These are phyloP conservation scores for Copsychus sechellarum DNA, from an alignment of 2,113 vertebrate species.

Conservation along the genomic window DNA sequence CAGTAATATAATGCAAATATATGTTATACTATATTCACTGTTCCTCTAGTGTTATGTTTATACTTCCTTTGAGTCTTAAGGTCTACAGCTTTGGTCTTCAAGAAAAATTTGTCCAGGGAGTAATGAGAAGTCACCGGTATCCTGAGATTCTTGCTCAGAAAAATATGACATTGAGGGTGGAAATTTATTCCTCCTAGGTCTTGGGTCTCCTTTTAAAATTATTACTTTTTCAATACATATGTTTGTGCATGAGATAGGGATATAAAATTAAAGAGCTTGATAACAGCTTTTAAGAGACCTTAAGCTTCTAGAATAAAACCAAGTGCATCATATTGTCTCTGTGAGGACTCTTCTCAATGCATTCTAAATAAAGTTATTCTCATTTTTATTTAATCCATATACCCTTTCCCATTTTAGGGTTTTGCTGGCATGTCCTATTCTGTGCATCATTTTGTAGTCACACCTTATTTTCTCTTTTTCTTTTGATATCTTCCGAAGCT, in stretches of 20 bases:
- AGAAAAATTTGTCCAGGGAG: background rate
- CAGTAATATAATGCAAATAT: background rate
- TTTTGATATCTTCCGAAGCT: background rate
- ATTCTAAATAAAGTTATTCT: background rate
- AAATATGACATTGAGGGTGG: background rate
- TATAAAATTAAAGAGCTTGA: background rate
- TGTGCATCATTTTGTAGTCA: background rate
- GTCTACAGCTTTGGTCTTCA: background rate
- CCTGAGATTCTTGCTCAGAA: background rate
- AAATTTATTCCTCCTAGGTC: background rate
- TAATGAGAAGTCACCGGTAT: background rate
- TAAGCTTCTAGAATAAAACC: background rate
- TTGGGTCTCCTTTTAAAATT: background rate
- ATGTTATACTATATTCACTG: background rate
- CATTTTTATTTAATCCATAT: background rate
- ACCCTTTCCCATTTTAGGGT: background rate
- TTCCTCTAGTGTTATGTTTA: background rate
- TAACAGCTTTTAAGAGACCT: background rate
- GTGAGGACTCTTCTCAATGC: background rate
- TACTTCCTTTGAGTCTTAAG: background rate
- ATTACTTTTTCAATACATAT: background rate
- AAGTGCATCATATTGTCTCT: background rate
- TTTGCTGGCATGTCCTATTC: background rate
- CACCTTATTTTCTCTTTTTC: background rate
- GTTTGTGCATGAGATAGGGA: background rate